A percentile compares a stretch with the other conserved stretches of the same genome.
Conservation (phyloP, 1,140 invertebrate species). For the Dryas iulia region DNA sequence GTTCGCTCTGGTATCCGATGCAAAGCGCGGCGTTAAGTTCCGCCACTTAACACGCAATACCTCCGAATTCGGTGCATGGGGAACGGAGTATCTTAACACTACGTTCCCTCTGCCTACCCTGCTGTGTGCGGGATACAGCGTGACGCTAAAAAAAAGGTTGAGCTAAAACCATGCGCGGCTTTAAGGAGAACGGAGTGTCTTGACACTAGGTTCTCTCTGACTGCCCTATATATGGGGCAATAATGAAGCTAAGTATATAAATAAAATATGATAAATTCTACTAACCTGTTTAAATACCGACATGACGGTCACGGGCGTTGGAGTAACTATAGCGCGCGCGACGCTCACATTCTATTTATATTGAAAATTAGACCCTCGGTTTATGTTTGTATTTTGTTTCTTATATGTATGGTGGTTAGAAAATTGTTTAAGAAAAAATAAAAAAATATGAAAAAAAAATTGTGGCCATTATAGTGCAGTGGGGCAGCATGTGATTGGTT, state of each 20-base stretch:
- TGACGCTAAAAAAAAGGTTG: too few relatives aligned
- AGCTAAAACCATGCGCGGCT: too few relatives aligned
- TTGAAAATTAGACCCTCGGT: slow-evolving; percentile 6
- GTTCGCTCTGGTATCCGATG: background rate
- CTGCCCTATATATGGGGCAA: background rate
- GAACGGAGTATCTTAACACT: background rate
- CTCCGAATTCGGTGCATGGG: too few relatives aligned
- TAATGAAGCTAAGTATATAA: background rate
- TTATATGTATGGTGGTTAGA: background rate
- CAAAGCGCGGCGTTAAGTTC: background rate
- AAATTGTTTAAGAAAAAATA: too few relatives aligned
- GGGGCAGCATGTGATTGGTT: too few relatives aligned
- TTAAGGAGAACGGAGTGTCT: background rate
- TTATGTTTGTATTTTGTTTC: background rate
- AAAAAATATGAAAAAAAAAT: too few relatives aligned
- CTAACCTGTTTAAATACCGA: slow-evolving; percentile 16
- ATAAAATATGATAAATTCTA: background rate
- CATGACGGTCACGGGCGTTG: slow-evolving; percentile 10
- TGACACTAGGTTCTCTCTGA: background rate
- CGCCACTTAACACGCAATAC: background rate
- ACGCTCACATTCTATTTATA: slow-evolving; percentile 9
- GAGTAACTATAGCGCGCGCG: slow-evolving; percentile 21
- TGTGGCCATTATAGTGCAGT: too few relatives aligned
- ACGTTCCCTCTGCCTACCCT: background rate
- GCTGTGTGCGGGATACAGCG: too few relatives aligned